Evolutionary conservation across 2,113 vertebrate genomes (phyloP).

Genomic region (Archocentrus centrarchus): DNA sequence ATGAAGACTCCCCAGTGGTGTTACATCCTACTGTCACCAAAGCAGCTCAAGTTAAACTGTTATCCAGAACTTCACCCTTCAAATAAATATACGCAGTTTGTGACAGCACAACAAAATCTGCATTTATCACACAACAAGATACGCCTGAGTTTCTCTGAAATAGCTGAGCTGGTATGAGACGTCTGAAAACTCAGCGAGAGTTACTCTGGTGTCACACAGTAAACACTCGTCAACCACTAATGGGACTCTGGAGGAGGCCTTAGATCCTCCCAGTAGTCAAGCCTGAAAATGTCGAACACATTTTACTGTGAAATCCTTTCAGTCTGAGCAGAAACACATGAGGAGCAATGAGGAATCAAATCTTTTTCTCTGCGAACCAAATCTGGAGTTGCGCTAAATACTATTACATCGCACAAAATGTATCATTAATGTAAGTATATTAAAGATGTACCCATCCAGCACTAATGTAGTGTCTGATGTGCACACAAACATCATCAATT

Average conservation of each 20-base stretch:
- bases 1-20: neutral
- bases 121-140: slow-evolving; percentile 5
- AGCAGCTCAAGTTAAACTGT: neutral
- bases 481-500: neutral
- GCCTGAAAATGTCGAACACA: neutral
- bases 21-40: neutral
- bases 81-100: neutral
- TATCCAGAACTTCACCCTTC: neutral
- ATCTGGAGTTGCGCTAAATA: slow-evolving; percentile 12
- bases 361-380: neutral
- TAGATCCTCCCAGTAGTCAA: neutral
- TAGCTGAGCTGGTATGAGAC: slow-evolving; percentile 4
- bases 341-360: slow-evolving; percentile 16
- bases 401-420: neutral
- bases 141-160: neutral
- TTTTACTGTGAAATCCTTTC: slow-evolving; percentile 20
- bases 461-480: neutral
- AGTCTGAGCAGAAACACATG: neutral
- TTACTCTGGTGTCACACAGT: neutral
- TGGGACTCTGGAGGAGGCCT: neutral
- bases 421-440: neutral
- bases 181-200: neutral
- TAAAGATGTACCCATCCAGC: neutral
- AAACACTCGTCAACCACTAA: slow-evolving; percentile 2
- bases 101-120: neutral